Evolutionary conservation across 2,113 vertebrate genomes (phyloP).

Genomic region (Callorhinus ursinus): DNA sequence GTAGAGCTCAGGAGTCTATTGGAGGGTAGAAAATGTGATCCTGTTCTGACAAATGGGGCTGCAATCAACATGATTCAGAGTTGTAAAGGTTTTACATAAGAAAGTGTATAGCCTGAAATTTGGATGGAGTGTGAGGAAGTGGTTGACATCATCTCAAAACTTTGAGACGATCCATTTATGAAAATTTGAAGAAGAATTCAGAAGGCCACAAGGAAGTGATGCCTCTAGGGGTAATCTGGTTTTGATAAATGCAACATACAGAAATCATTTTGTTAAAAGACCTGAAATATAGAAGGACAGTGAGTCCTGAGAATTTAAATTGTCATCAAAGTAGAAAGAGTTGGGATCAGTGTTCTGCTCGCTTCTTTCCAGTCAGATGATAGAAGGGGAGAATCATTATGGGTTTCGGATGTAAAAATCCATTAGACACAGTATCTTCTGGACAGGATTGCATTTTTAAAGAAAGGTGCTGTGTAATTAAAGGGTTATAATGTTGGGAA

Average conservation of each 20-base stretch:
- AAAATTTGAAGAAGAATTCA: neutral
- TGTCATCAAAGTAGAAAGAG: neutral
- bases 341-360: neutral
- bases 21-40: neutral
- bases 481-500: neutral
- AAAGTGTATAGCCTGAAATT: neutral
- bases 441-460: neutral
- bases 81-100: neutral
- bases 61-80: neutral
- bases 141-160: neutral
- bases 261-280: neutral
- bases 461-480: neutral
- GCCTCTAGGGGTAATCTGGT: neutral
- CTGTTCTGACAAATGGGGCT: neutral
- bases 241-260: neutral
- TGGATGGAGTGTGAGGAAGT: neutral
- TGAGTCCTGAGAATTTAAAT: neutral
- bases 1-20: neutral
- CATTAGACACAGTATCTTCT: neutral
- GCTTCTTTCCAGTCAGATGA: neutral
- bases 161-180: neutral
- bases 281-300: neutral
- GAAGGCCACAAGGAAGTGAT: neutral
- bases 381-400: neutral
- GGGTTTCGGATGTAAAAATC: neutral